Conservation (phyloP, 2,797 vertebrate species). For the Betta splendens region DNA sequence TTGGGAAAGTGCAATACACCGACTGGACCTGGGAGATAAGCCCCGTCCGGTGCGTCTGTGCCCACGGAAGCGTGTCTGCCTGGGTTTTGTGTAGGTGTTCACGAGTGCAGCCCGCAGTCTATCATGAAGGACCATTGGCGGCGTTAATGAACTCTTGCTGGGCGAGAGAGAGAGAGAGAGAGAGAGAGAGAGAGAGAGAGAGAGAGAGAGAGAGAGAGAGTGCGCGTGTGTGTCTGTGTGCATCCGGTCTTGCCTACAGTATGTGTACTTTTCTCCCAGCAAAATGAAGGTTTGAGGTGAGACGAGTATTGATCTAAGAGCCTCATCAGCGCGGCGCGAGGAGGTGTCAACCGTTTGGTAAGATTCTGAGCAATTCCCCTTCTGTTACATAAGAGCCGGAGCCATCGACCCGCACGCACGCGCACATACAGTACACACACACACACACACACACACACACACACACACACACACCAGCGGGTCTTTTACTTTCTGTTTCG, state of each 20-base stretch:
- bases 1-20: slow-evolving; percentile 52
- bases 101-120: slow-evolving; percentile 63
- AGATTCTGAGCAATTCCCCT: slow-evolving; percentile 57
- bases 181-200: too few species aligned
- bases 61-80: slow-evolving; percentile 36
- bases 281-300: slow-evolving; percentile 69
- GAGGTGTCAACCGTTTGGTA: slow-evolving; percentile 64
- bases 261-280: slow-evolving; percentile 39
- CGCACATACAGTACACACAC: slow-evolving; percentile 6
- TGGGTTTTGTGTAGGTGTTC: slow-evolving; percentile 58
- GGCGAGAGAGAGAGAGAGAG: too few species aligned
- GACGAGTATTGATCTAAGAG: slow-evolving; percentile 71
- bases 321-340: slow-evolving; percentile 69
- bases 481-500: slow-evolving; percentile 40
- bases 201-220: too few species aligned
- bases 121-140: slow-evolving; percentile 61
- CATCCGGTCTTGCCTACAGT: slow-evolving; percentile 8
- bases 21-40: slow-evolving; percentile 71
- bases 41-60: slow-evolving; percentile 37
- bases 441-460: slow-evolving; percentile 16
- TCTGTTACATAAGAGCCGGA: slow-evolving; percentile 63
- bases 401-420: slow-evolving; percentile 61
- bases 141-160: slow-evolving; percentile 68
- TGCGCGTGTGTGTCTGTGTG: slow-evolving; percentile 11
- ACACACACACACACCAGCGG: slow-evolving; percentile 2